Evolutionary conservation across 2,797 vertebrate genomes (phyloP), one percentile per base, ranked within the genome.

Genomic region (Helarctos malayanus): DNA sequence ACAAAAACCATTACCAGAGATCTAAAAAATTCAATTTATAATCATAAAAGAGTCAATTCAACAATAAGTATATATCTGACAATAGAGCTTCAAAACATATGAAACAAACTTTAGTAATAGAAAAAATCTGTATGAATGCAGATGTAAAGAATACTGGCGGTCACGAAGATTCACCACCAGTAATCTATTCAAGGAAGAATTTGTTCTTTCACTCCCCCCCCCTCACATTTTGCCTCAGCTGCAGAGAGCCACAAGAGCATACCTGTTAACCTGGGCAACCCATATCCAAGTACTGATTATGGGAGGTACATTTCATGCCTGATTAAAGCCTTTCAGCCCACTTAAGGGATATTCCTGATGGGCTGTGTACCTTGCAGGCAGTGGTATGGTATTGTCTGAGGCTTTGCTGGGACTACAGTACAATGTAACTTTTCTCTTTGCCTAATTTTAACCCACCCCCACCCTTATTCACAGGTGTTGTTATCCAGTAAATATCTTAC

Each of bases 201-300:
- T 63, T 94, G 14, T 61, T 73, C 41, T 5, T 52, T 49, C 35
- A 76, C 3, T 25, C 82, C 41, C 41, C 41, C 41, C 41, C 41
- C 41, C 6, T 82, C n/a, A 57, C 38, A 94, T 81, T 89, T 92
- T 61, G 7, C n/a, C 54, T 97, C 21, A 82, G 35, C 21, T 76
- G 3, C 35, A 78, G 76, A 68, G 16, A 86, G 16, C 14, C 18
- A 71, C 4, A 95, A 90, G 38, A 27, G 27, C 10, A 38, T 25
- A 10, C 29, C 12, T 87, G 3, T 92, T 89, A 81, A 61, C 12
- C 32, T 68, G 61, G 41, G 57, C 65, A 54, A 68, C 25, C 3
- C 38, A 91, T 35, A 80, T 73, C 57, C 65, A 80, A 80, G 45
- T 52, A 35, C 52, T 83, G 56, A 13, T 25, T 52, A 87, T 49